phyloP scores from a whole-genome alignment of 2,797 vertebrate genomes.

The Myotis daubentonii region DNA sequence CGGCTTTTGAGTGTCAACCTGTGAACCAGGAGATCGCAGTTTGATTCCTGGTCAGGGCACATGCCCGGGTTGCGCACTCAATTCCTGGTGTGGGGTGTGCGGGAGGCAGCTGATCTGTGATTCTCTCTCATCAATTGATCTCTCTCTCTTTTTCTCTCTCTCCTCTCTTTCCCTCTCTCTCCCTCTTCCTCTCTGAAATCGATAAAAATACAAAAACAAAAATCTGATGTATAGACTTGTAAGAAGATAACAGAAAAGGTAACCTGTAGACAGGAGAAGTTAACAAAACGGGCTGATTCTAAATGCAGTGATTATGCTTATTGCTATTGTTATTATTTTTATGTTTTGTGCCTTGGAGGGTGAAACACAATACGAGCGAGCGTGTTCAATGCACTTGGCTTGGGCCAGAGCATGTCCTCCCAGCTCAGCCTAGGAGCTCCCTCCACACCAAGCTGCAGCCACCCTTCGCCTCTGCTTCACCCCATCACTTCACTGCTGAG shows the following conservation, averaged over 20 bases:
- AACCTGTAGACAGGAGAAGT: background rate
- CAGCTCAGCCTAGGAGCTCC: background rate
- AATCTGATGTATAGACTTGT: background rate
- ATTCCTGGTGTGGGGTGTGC: too few species aligned
- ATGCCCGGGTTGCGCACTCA: too few species aligned
- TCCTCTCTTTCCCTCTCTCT: too few species aligned
- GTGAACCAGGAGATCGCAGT: too few species aligned
- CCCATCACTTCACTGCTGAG: background rate
- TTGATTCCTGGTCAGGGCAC: too few species aligned
- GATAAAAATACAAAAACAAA: too few species aligned
- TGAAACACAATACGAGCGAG: rapidly evolving
- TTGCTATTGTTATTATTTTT: background rate
- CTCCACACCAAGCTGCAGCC: background rate
- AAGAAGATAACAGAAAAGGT: background rate
- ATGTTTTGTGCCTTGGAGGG: background rate
- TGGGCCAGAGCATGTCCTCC: rapidly evolving
- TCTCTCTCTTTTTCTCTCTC: too few species aligned
- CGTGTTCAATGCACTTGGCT: rapidly evolving
- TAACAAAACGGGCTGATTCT: background rate
- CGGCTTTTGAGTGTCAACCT: too few species aligned
- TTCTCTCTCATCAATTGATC: too few species aligned
- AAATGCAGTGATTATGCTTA: background rate
- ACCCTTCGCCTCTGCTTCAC: background rate
- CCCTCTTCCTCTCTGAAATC: too few species aligned
- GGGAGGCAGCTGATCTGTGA: too few species aligned